Conservation (phyloP, 2,113 vertebrate species). For the Salvelinus namaycush region DNA sequence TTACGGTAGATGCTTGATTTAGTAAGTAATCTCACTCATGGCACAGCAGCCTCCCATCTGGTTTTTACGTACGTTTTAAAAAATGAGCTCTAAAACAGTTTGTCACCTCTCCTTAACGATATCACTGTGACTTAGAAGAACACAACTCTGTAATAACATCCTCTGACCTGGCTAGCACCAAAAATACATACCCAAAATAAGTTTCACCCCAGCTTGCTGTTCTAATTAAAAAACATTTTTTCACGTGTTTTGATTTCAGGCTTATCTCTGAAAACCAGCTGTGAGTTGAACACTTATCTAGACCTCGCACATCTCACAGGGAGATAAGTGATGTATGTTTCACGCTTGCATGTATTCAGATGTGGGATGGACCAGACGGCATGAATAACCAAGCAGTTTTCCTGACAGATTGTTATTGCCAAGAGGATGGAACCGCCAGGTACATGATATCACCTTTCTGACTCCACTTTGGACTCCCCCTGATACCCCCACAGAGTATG, state of each 20-base stretch:
- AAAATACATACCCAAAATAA: neutral
- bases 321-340: conserved; percentile 31
- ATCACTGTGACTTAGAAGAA: conserved; percentile 2
- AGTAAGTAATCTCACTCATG: neutral
- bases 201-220: conserved; percentile 27
- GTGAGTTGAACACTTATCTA: conserved; percentile 53
- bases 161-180: conserved; percentile 5
- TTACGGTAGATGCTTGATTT: neutral
- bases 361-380: neutral
- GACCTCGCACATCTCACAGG: conserved; percentile 50
- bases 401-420: conserved; percentile 34
- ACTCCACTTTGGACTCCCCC: conserved; percentile 10
- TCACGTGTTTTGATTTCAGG: conserved; percentile 23
- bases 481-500: neutral
- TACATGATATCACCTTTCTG: conserved; percentile 35
- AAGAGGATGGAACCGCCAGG: conserved; percentile 21
- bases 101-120: conserved; percentile 19
- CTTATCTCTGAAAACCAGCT: conserved; percentile 64
- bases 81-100: neutral
- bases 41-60: neutral
- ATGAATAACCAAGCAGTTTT: conserved; percentile 1
- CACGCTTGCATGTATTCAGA: conserved; percentile 27
- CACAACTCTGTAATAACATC: neutral
- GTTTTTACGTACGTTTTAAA: neutral
- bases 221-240: conserved; percentile 46